Evolutionary conservation across 2,888 invertebrate species (phyloP), one percentile per base, ranked within the genome.

Genomic region (Exephanes ischioxanthus): DNA sequence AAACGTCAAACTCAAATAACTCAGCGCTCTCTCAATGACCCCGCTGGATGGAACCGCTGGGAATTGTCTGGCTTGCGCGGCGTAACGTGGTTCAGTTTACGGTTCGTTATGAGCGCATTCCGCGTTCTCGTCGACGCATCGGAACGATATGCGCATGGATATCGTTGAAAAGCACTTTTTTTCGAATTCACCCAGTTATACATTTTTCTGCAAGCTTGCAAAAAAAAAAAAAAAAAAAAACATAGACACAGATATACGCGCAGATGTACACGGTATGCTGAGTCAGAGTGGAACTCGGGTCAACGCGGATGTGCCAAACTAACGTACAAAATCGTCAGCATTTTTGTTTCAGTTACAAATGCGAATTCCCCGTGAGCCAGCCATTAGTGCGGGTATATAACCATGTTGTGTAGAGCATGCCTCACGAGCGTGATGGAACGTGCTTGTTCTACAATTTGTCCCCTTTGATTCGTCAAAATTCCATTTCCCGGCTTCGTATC

Each of bases 1-100:
- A 90, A 91, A 90, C 87, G 90, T 89, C 89, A 89, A 88, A 89
- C 84, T 76, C 84, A 82, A 37, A 82, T 89, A 89, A 89, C 80
- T 89, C 87, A 89, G 85, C 79, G 79, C 85, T 87, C 76, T 88
- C 87, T 88, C 86, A 89, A 89, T 87, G 45, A 85, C 81, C 76
- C 76, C 71, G 68, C 80, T 68, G 77, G 79, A 78, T 78, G 68
- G 30, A 82, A 84, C 87, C 88, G 86, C 87, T 88, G 88, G 84
- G 85, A 87, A 89, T 89, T 89, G 89, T 90, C 88, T 70, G 76
- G 61, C 33, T 76, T 58, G 19, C 48, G 19, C 22, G 37, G 63
- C 58, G 14, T 33, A 58, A 68, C 71, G 66, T 72, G 51, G 66
- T 58, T 51, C 75, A 76, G 61, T 81, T 85, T 76, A 80, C 67